Evolutionary conservation across 1,140 invertebrate genomes (phyloP).

Genomic region (Andrena cerasifolii): DNA sequence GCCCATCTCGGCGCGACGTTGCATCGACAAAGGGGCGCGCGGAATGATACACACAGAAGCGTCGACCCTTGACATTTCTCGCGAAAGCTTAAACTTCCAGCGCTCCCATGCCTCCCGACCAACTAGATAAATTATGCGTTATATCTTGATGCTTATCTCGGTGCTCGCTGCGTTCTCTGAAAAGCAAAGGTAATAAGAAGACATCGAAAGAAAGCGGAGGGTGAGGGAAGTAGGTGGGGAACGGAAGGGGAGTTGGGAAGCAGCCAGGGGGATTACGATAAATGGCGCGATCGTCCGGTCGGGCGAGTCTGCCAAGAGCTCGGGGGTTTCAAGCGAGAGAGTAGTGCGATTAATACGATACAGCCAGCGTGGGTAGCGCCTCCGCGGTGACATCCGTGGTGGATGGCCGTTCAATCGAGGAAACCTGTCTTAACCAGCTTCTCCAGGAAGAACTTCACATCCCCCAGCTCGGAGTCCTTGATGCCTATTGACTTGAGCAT

Average conservation of each 20-base stretch:
- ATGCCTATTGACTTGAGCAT: constrained; percentile 97
- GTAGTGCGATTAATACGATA: constrained; percentile 46
- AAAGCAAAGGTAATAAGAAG: constrained; percentile 22
- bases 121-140: not conserved
- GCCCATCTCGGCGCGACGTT: not conserved
- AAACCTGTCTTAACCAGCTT: constrained; percentile 98
- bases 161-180: constrained; percentile 32
- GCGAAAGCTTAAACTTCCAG: constrained; percentile 43
- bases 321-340: not conserved
- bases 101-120: constrained; percentile 17
- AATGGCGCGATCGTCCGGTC: not conserved
- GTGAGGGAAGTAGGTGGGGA: not conserved
- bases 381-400: not conserved
- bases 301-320: not conserved
- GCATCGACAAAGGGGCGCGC: constrained; percentile 25
- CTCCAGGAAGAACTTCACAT: constrained; percentile 98
- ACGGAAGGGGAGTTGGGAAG: not conserved
- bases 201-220: constrained; percentile 14
- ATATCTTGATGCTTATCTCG: constrained; percentile 34
- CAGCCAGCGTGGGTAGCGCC: constrained; percentile 23
- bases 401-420: constrained; percentile 88
- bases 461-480: constrained; percentile 97
- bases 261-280: not conserved
- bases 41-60: constrained; percentile 2
- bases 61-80: constrained; percentile 37